phyloP scores from a whole-genome alignment of 2,888 invertebrate species.

The Aphelenchoides bicaudatus region DNA sequence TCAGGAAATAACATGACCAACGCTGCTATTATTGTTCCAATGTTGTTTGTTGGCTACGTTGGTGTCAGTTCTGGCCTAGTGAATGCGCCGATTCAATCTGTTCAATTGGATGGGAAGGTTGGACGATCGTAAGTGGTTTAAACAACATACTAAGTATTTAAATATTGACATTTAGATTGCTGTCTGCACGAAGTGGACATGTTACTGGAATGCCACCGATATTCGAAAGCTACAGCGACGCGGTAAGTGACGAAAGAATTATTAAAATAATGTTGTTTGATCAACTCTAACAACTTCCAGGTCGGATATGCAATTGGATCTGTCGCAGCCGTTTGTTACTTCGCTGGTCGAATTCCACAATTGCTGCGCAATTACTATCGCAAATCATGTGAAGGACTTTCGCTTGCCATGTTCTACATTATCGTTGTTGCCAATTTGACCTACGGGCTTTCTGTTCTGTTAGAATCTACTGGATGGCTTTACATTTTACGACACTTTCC shows the following conservation, averaged over 20 bases:
- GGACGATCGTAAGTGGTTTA: conserved; percentile 4
- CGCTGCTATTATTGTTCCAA: conserved; percentile 32
- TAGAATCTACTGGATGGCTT: conserved; percentile 55
- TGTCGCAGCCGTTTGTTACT: conserved; percentile 59
- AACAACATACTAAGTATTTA: not conserved
- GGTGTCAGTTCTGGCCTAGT: no score
- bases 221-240: conserved; percentile 54
- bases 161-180: conserved; percentile 3
- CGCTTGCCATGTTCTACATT: conserved; percentile 59
- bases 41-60: conserved; percentile 33
- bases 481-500: conserved; percentile 61
- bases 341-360: conserved; percentile 59
- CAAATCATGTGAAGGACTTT: conserved; percentile 58
- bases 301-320: conserved; percentile 60
- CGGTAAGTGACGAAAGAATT: conserved; percentile 28
- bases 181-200: conserved; percentile 7
- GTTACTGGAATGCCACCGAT: conserved; percentile 44
- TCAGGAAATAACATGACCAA: conserved; percentile 20
- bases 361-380: conserved; percentile 55
- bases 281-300: conserved; percentile 24
- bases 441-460: conserved; percentile 61
- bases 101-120: not conserved
- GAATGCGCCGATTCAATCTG: no score
- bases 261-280: not conserved
- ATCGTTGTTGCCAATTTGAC: conserved; percentile 59